Evolutionary conservation across 2,113 vertebrate genomes (phyloP).

Genomic region (Furnarius figulus): DNA sequence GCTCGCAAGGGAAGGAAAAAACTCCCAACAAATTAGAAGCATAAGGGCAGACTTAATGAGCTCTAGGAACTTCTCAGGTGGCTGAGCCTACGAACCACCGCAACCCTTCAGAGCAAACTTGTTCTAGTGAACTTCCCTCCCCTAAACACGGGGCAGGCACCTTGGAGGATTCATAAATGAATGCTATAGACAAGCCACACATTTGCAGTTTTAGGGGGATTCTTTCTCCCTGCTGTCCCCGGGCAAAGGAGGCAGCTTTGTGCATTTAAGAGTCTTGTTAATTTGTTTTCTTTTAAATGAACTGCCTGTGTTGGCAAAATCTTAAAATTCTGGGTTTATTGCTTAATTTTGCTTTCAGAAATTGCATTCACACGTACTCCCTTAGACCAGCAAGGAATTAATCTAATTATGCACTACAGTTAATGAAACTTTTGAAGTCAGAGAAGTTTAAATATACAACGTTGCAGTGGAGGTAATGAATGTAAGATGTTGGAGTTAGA

Average conservation of each 20-base stretch:
- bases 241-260: not conserved
- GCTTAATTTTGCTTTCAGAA: not conserved
- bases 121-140: not conserved
- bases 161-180: not conserved
- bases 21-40: slow-evolving; percentile 61
- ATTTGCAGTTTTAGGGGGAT: not conserved
- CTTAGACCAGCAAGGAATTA: not conserved
- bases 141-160: not conserved
- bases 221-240: not conserved
- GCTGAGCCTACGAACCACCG: not conserved
- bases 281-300: not conserved
- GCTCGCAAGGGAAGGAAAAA: slow-evolving; percentile 30
- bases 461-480: not conserved
- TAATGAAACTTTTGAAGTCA: not conserved
- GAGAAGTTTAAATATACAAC: not conserved
- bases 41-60: slow-evolving; percentile 25
- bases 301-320: not conserved
- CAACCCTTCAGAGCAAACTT: not conserved
- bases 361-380: not conserved
- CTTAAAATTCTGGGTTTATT: not conserved
- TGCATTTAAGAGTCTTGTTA: not conserved
- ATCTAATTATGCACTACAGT: not conserved
- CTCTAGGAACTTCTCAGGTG: slow-evolving; percentile 21
- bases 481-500: not conserved
- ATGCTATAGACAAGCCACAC: not conserved